Conservation (phyloP, 1,140 invertebrate genomes). For the Bombus difficillimus region DNA sequence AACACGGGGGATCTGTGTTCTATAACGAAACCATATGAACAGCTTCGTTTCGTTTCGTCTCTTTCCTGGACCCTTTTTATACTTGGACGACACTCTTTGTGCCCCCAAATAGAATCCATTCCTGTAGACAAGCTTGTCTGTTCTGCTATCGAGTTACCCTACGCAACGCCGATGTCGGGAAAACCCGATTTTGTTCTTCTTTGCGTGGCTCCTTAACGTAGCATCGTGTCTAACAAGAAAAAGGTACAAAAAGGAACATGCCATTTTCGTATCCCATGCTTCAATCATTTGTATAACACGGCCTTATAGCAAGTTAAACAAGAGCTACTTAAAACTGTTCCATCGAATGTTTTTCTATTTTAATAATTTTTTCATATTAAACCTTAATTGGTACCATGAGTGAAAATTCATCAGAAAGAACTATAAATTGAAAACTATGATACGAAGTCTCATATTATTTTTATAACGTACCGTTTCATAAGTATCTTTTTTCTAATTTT, state of each 20-base stretch:
- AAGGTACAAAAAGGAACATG: not conserved
- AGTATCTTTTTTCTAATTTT: not conserved
- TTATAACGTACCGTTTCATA: not conserved
- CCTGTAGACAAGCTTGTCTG: not conserved
- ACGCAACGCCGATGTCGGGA: not conserved
- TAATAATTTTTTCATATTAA: not conserved
- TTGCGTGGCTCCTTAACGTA: not conserved
- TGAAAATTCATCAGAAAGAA: not conserved
- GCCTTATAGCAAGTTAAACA: not conserved
- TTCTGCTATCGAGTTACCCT: constrained; percentile 18
- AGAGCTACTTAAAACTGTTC: not conserved
- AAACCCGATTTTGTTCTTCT: constrained; percentile 6
- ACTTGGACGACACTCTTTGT: not conserved
- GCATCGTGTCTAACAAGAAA: not conserved
- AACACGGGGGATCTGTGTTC: too few relatives aligned
- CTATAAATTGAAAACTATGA: not conserved
- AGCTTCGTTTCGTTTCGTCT: not conserved
- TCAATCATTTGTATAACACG: not conserved
- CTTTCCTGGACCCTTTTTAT: not conserved
- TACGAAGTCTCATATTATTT: not conserved
- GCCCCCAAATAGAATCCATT: constrained; percentile 27
- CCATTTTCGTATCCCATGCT: not conserved
- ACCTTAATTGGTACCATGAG: too few relatives aligned
- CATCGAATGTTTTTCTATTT: not conserved
- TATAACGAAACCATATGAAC: not conserved